Evolutionary conservation across 2,113 vertebrate genomes (phyloP), one percentile per base, ranked within the genome.

Genomic region (Columbina picui): DNA sequence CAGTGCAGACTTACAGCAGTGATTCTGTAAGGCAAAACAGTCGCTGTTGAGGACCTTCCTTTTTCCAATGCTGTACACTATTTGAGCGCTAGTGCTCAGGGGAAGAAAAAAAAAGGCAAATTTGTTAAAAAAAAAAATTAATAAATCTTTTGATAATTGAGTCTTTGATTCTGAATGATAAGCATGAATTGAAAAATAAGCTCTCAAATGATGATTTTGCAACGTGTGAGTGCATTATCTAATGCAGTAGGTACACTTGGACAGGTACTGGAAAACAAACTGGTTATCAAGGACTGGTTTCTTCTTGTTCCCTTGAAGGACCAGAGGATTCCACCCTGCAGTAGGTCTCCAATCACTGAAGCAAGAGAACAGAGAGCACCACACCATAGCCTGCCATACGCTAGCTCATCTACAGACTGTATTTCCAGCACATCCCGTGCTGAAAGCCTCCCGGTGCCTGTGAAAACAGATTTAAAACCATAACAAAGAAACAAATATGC

Each of bases 391-490:
- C 39, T 65, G 14, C 38, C 25, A 20, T 32, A 30, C 2, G 23
- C 23, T 36, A 92, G 22, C 41, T 32, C 74, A 69, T 45, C 39
- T 39, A 16, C 34, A 20, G 34, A 45, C 9, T 47, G 34, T 38
- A 60, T 20, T 60, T 47, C 34, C 78, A 82, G 65, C 45, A 79
- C 45, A 65, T 14, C 34, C n/a, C 6, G 0, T 61, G 45, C 36
- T 80, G 45, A 74, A 87, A 88, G 59, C 39, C 5, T 4, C 22
- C 7, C n/a, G 30, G 13, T 10, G 90, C 27, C 83, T 34, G 10
- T 47, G 64, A 70, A 86, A 93, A 80, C 10, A 69, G 36, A 77
- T 84, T 86, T 77, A 73, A 94, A 94, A n/a, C 41, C 57, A n/a
- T 70, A 87, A 52, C 16, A 26, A 76, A 69, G 27, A 77, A 83